Base-by-base conservation (phyloP, 2,113 vertebrate species). In the Mugil cephalus region DNA sequence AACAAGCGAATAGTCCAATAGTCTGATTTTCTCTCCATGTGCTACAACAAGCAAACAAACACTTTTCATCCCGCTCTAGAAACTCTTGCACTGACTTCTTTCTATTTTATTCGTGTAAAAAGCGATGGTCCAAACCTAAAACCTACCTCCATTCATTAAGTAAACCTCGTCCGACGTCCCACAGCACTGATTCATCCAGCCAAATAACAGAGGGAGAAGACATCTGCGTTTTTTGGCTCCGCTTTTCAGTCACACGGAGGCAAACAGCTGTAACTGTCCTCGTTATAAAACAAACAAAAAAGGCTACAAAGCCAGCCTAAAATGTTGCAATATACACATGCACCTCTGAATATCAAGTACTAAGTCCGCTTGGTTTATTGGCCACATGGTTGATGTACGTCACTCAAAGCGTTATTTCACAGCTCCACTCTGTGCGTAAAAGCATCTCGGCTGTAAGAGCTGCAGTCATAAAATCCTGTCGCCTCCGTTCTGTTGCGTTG, bases 371-470 rank as follows among this genome's bases (percentile, higher is more conserved):
- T 30, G 65, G 34, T 71, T 58, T 52, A 43, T 39, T 21, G 7
- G 2, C 19, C 36, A 19, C 36, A 6, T n/a, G 34, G 39, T 43
- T 21, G 7, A 43, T 35, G 62, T 50, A 13, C 50, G 19, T n/a
- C 45, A 15, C 35, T 40, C 19, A 34, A 7, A 52, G 30, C 48
- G 13, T 6, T 35, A 56, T 46, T 24, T 30, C 10, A 9, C 8
- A 62, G 55, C 69, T 66, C 18, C 68, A 13, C 10, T 68, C 34
- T 53, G 56, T 39, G 75, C 52, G 14, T 74, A 48, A 61, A 73
- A 74, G 40, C 19, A 50, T 24, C n/a, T 56, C 46, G 38, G 9
- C 39, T 6, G 5, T 10, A 15, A 63, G 7, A 71, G n/a, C 45
- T 9, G 21, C 30, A 34, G 47, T 24, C 42, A 39, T 48, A 66